phyloP scores from a whole-genome alignment of 2,797 vertebrate genomes.

The Silurus lanzhouensis region DNA sequence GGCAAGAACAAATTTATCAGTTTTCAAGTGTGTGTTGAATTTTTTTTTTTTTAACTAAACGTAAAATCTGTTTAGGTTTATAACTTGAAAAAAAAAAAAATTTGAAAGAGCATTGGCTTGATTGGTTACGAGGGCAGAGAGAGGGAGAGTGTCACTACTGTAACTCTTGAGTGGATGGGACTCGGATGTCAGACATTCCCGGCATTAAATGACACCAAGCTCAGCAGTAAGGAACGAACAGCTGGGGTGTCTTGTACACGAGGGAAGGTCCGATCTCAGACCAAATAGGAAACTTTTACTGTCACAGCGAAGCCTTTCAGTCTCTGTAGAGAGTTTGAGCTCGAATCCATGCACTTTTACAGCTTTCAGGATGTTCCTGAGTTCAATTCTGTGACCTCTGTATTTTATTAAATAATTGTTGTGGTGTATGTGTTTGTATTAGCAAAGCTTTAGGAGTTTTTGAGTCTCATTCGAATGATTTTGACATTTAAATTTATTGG shows the following conservation, averaged over 20 bases:
- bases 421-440: too few relatives aligned
- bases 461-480: too few relatives aligned
- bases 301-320: constrained; percentile 24
- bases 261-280: constrained; percentile 47
- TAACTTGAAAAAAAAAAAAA: background rate
- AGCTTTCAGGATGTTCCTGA: background rate
- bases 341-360: background rate
- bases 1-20: too few relatives aligned
- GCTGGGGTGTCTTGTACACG: constrained; percentile 80
- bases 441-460: too few relatives aligned
- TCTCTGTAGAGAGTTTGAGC: constrained; percentile 14
- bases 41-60: background rate
- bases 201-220: constrained; percentile 80
- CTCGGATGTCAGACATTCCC: constrained; percentile 60
- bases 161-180: constrained; percentile 29
- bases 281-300: constrained; percentile 57
- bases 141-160: constrained; percentile 34
- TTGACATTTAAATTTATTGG: too few relatives aligned
- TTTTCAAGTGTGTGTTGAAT: background rate
- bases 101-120: background rate
- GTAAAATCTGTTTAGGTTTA: background rate
- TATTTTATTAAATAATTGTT: too few relatives aligned
- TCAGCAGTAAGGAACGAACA: constrained; percentile 86
- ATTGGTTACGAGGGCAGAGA: constrained; percentile 4
- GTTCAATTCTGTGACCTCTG: background rate